Percentiles rank a stretch among this genome's conserved stretches.
Conservation (phyloP, 2,797 vertebrate genomes). For the Allobates femoralis region DNA sequence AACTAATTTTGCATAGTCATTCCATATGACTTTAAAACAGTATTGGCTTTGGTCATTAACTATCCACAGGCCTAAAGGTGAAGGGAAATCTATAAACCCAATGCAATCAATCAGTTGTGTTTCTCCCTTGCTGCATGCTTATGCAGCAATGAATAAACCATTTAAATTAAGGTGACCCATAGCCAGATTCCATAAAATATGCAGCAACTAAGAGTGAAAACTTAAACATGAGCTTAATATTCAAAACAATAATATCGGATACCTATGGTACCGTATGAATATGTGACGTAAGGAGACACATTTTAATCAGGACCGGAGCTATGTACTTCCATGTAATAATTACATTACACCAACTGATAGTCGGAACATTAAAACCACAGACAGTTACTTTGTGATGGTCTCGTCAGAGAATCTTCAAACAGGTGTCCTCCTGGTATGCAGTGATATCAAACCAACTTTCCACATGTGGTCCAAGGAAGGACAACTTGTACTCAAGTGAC, state of each 20-base stretch:
- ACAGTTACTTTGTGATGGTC: no score
- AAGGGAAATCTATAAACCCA: conserved; percentile 61
- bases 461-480: no score
- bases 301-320: background rate
- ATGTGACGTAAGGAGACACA: background rate
- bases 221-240: background rate
- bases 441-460: no score
- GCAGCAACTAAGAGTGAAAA: background rate
- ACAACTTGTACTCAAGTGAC: no score
- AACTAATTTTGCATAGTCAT: conserved; percentile 49
- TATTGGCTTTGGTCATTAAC: conserved; percentile 57
- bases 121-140: conserved; percentile 35
- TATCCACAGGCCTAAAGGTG: conserved; percentile 37
- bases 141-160: conserved; percentile 50
- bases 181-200: background rate
- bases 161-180: conserved; percentile 21
- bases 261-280: background rate
- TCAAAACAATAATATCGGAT: background rate
- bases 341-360: no score
- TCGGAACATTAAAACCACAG: no score
- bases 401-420: no score
- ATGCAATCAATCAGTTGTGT: conserved; percentile 51
- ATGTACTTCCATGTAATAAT: background rate
- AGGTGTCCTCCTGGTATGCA: no score
- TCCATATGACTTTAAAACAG: conserved; percentile 47